Conservation (phyloP, 1,140 invertebrate genomes). For the Calliopsis andreniformis region DNA sequence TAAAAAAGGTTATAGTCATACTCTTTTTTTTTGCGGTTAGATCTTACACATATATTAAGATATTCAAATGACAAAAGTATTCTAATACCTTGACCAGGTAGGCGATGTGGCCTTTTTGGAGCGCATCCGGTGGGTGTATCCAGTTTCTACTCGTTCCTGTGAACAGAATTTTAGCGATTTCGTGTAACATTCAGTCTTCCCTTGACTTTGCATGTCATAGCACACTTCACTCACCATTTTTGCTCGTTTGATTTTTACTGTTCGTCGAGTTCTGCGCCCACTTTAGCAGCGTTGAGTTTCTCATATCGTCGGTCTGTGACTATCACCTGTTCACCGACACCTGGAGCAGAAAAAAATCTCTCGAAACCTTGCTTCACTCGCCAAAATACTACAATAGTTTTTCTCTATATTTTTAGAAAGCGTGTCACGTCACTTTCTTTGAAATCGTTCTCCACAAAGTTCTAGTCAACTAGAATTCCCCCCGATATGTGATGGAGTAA, state of each 20-base stretch:
- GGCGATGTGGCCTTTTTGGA: constrained; percentile 96
- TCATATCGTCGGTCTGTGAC: constrained; percentile 72
- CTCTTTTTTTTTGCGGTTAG: no score
- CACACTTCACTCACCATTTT: constrained; percentile 72
- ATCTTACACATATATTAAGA: neutral
- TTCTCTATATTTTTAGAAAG: no score
- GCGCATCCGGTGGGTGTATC: constrained; percentile 96
- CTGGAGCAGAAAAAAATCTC: constrained; percentile 66
- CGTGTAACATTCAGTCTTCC: constrained; percentile 1
- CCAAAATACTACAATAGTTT: no score
- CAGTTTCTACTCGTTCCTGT: constrained; percentile 86
- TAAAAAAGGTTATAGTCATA: no score
- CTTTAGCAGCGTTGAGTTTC: constrained; percentile 83
- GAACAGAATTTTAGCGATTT: constrained; percentile 60
- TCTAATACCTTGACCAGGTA: constrained; percentile 96
- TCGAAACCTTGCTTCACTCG: no score
- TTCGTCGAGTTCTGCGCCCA: constrained; percentile 84
- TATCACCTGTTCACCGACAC: constrained; percentile 54
- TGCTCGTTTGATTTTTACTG: constrained; percentile 80
- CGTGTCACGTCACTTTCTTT: no score
- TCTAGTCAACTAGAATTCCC: neutral
- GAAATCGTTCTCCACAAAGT: constrained; percentile 42
- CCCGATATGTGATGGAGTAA: constrained; percentile 19
- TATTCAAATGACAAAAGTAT: neutral
- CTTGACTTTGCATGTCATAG: neutral